Evolutionary conservation across 2,888 invertebrate species (phyloP).

Genomic region (Caenorhabditis japonica): DNA sequence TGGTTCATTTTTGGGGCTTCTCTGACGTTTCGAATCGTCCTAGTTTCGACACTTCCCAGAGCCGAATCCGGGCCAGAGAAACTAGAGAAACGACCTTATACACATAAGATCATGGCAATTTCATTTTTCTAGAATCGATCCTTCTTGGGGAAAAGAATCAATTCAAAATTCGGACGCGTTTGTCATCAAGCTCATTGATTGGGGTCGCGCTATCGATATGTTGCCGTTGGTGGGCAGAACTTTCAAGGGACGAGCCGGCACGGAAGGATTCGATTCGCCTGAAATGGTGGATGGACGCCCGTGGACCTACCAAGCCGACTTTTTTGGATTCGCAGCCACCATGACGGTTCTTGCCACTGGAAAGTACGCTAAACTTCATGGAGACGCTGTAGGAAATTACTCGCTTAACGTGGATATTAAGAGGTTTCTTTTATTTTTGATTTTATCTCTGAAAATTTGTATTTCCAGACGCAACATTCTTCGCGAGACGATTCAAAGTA

Average conservation of each 20-base stretch:
- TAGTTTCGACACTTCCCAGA: no score
- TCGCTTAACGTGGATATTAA: slow-evolving; percentile 66
- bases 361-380: slow-evolving; percentile 84
- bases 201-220: slow-evolving; percentile 93
- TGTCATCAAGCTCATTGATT: slow-evolving; percentile 88
- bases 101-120: no score
- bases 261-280: slow-evolving; percentile 80
- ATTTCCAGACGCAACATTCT: slow-evolving; percentile 78
- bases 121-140: slow-evolving; percentile 56
- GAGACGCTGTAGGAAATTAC: slow-evolving; percentile 56
- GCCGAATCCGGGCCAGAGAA: no score
- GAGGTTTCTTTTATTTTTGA: slow-evolving; percentile 53
- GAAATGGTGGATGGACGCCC: slow-evolving; percentile 89
- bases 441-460: background rate
- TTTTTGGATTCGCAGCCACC: slow-evolving; percentile 90
- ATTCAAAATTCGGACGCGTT: slow-evolving; percentile 42
- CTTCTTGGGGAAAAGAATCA: slow-evolving; percentile 41
- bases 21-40: no score
- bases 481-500: slow-evolving; percentile 83
- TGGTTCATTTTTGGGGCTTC: no score
- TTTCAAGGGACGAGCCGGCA: slow-evolving; percentile 81
- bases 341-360: slow-evolving; percentile 90
- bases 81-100: no score
- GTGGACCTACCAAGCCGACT: slow-evolving; percentile 88
- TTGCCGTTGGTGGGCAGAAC: slow-evolving; percentile 81